These are phyloP conservation scores for Zeugodacus cucurbitae DNA, from an alignment of 1,140 invertebrate species.

Conservation along the genomic window DNA sequence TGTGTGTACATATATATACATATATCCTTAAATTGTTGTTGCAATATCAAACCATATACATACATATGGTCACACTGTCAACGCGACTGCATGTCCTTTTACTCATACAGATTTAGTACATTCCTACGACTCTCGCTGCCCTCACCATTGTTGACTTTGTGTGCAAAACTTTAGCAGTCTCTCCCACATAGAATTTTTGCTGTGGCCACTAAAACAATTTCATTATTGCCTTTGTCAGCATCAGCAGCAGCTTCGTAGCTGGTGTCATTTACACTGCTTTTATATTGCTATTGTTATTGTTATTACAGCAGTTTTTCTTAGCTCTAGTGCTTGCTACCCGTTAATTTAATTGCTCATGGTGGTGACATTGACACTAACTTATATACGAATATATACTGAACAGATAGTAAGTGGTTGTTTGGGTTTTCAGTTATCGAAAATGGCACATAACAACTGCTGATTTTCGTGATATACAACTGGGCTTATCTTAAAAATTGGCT, in stretches of 20 bases:
- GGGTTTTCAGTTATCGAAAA: not conserved
- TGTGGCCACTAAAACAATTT: conserved; percentile 17
- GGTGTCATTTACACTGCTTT: conserved; percentile 1
- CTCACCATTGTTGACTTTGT: not conserved
- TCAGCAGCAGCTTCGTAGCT: not conserved
- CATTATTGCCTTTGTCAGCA: conserved; percentile 10
- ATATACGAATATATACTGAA: too few relatives aligned
- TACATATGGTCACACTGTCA: not conserved
- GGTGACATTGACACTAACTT: conserved; percentile 29
- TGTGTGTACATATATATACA: not conserved
- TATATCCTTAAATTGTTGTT: not conserved
- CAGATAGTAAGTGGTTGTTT: not conserved
- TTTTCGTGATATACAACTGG: too few relatives aligned
- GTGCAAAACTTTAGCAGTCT: not conserved
- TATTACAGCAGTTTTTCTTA: not conserved
- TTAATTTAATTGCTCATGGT: conserved; percentile 28
- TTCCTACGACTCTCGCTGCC: not conserved
- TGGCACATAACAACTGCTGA: too few relatives aligned
- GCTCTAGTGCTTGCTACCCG: not conserved
- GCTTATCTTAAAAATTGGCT: too few relatives aligned
- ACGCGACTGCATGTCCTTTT: not conserved
- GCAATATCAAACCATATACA: not conserved
- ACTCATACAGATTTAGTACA: not conserved
- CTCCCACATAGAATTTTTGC: not conserved
- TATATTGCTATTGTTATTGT: conserved; percentile 22